phyloP scores from a whole-genome alignment of 2,888 invertebrate genomes.

The Corythucha ciliata region DNA sequence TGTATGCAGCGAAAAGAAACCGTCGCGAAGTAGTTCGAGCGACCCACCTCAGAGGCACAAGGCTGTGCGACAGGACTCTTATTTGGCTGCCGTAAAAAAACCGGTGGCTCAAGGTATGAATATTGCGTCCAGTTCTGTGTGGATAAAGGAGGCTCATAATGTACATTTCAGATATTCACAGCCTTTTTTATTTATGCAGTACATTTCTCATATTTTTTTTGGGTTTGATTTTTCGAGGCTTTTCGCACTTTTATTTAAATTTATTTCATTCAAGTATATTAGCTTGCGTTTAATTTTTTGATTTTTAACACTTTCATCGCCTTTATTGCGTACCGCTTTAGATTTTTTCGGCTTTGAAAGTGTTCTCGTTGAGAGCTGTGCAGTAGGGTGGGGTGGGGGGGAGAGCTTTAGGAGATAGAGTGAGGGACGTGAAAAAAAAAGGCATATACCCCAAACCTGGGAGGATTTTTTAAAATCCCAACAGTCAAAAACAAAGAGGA shows the following conservation, averaged over 20 bases:
- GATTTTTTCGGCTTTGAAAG: too few species aligned
- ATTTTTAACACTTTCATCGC: not conserved
- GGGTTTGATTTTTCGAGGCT: too few species aligned
- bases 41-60: slow-evolving; percentile 39
- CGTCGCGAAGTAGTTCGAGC: slow-evolving; percentile 20
- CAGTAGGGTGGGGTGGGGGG: too few species aligned
- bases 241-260: too few species aligned
- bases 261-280: too few species aligned
- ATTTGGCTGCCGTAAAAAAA: slow-evolving; percentile 43
- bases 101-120: slow-evolving; percentile 29
- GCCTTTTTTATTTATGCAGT: not conserved
- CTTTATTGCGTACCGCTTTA: too few species aligned
- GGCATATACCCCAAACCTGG: too few species aligned
- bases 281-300: not conserved
- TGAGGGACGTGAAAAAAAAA: not conserved
- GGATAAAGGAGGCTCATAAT: not conserved
- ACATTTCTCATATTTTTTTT: not conserved
- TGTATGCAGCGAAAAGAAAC: slow-evolving; percentile 25
- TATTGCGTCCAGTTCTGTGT: not conserved
- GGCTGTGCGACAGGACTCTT: slow-evolving; percentile 45
- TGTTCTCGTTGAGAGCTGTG: too few species aligned
- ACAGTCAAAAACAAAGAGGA: too few species aligned
- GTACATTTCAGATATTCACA: too few species aligned
- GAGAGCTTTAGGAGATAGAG: too few species aligned
- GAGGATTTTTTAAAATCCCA: too few species aligned